A percentile compares a stretch with the other conserved stretches of the same genome.
Evolutionary conservation across 2,888 invertebrate genomes (phyloP).

Genomic region (Nymphalis urticae): DNA sequence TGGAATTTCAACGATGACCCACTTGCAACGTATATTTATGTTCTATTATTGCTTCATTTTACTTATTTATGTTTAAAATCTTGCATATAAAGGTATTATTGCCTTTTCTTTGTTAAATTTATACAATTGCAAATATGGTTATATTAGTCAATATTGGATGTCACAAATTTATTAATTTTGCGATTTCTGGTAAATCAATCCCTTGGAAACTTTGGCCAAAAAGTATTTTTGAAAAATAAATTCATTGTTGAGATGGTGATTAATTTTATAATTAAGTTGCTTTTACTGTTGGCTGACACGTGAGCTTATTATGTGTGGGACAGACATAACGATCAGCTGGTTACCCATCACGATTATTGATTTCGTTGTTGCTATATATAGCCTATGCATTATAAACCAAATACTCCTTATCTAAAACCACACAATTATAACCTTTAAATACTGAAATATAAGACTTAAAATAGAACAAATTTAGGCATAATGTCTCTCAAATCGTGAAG

Average conservation of each 20-base stretch:
- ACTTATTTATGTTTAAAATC: not conserved
- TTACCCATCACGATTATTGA: constrained; percentile 32
- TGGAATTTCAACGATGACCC: not conserved
- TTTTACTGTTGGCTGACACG: not conserved
- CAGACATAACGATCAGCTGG: constrained; percentile 35
- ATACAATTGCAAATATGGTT: not conserved
- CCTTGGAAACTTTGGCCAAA: too few relatives aligned
- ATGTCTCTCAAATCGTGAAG: constrained; percentile 23
- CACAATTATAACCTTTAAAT: not conserved
- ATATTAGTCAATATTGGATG: too few relatives aligned
- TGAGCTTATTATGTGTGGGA: constrained; percentile 18
- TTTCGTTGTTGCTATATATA: constrained; percentile 31
- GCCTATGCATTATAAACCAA: constrained; percentile 16
- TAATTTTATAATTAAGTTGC: not conserved
- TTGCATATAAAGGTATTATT: too few relatives aligned
- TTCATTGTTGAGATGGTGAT: too few relatives aligned
- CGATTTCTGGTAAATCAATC: too few relatives aligned
- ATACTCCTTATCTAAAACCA: constrained; percentile 2
- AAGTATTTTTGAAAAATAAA: too few relatives aligned
- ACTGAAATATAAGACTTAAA: constrained; percentile 3
- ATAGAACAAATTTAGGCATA: constrained; percentile 12
- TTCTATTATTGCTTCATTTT: not conserved
- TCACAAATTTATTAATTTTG: too few relatives aligned
- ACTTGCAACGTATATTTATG: constrained; percentile 7
- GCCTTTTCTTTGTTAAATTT: not conserved